Evolutionary conservation across 2,797 vertebrate genomes (phyloP).

Genomic region (Manis pentadactyla): DNA sequence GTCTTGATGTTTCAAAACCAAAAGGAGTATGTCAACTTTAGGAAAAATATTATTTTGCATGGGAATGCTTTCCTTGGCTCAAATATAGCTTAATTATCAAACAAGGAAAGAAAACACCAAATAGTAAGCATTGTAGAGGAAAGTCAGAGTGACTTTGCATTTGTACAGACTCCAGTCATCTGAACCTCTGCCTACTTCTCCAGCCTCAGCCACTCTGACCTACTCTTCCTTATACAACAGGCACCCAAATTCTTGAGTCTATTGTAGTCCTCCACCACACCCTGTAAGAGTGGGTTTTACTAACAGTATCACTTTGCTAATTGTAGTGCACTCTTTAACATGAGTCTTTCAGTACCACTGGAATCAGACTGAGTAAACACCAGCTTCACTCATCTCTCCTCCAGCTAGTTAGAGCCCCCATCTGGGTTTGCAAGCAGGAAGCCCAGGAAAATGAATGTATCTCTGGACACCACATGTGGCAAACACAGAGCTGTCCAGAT

Average conservation of each 20-base stretch:
- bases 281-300: fast-evolving
- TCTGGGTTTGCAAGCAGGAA: background rate
- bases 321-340: fast-evolving
- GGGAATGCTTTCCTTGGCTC: background rate
- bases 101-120: background rate
- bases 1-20: background rate
- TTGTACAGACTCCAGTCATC: background rate
- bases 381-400: fast-evolving
- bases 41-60: background rate
- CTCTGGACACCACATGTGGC: too few species aligned
- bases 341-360: background rate
- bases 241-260: too few species aligned
- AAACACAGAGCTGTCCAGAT: background rate
- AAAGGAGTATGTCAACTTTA: background rate
- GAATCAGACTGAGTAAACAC: background rate
- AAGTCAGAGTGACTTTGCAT: background rate
- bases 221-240: fast-evolving
- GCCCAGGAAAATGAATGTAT: too few species aligned
- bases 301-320: background rate
- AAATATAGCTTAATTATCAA: background rate
- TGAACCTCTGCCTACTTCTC: background rate
- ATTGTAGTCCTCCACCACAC: too few species aligned
- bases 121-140: background rate
- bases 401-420: background rate
- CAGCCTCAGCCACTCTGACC: too few species aligned